Conservation (phyloP, 2,113 vertebrate species). For the Amia ocellicauda region DNA sequence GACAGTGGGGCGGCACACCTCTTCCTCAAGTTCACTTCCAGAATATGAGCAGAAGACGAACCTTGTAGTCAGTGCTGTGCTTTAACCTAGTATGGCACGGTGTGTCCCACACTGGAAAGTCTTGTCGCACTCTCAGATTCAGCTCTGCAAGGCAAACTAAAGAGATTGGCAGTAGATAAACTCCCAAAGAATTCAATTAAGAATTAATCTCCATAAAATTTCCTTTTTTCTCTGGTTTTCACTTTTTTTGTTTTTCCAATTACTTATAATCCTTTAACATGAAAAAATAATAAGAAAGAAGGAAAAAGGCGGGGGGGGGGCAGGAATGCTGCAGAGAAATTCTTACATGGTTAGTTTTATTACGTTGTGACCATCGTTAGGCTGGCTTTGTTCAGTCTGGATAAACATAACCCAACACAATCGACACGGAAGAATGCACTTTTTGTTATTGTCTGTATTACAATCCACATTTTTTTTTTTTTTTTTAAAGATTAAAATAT, state of each 20-base stretch:
- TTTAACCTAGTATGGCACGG: not conserved
- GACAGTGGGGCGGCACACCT: not conserved
- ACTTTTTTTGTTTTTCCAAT: no score
- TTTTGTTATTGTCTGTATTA: no score
- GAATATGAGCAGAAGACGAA: no score
- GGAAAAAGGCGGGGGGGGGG: slow-evolving; percentile 32
- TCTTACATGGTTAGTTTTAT: slow-evolving; percentile 36
- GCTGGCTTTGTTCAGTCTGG: slow-evolving; percentile 31
- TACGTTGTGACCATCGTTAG: slow-evolving; percentile 41
- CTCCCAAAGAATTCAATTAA: no score
- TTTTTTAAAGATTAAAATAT: not conserved
- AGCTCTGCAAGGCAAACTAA: no score
- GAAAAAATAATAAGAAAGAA: slow-evolving; percentile 35
- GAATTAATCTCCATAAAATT: no score
- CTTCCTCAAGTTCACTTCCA: slow-evolving; percentile 16
- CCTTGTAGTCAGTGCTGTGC: not conserved
- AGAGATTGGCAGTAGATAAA: no score
- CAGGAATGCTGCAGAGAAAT: slow-evolving; percentile 35
- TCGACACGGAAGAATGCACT: no score
- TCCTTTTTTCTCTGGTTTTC: no score
- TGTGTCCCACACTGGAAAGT: no score
- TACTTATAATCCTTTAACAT: not conserved
- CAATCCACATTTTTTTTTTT: no score
- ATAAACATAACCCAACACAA: slow-evolving; percentile 26
- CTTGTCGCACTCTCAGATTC: no score